phyloP scores from a whole-genome alignment of 2,797 vertebrate genomes.

The Helarctos malayanus region DNA sequence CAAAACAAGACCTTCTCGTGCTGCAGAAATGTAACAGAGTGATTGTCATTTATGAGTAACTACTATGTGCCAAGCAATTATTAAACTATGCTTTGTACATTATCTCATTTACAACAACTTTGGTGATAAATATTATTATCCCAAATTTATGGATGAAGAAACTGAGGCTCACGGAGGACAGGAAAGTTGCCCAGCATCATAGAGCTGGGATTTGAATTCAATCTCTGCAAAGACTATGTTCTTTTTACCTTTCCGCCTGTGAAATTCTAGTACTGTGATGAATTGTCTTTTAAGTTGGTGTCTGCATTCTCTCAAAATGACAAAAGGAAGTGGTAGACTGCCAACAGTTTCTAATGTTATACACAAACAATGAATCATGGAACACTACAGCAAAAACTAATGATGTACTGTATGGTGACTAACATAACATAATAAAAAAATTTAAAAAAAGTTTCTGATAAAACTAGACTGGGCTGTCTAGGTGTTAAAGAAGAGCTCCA shows the following conservation, averaged over 20 bases:
- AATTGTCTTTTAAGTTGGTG: not conserved
- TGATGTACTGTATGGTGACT: no score
- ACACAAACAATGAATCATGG: no score
- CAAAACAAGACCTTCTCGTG: not conserved
- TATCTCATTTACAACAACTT: not conserved
- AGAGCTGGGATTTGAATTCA: not conserved
- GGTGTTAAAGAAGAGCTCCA: not conserved
- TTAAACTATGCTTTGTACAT: not conserved
- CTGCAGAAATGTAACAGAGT: not conserved
- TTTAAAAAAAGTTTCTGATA: not conserved
- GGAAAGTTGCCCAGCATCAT: not conserved
- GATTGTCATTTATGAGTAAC: not conserved
- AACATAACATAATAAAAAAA: no score
- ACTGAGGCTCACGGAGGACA: not conserved
- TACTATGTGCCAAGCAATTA: not conserved
- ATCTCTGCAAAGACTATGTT: not conserved
- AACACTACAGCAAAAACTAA: no score
- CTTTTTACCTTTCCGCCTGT: not conserved
- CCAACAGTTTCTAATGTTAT: not conserved
- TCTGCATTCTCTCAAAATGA: not conserved
- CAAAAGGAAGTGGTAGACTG: not conserved
- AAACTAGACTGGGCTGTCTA: not conserved
- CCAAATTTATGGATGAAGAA: not conserved
- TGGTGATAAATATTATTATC: not conserved
- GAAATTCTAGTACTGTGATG: not conserved